phyloP scores from a whole-genome alignment of 2,113 vertebrate genomes.

The Mustela lutreola region DNA sequence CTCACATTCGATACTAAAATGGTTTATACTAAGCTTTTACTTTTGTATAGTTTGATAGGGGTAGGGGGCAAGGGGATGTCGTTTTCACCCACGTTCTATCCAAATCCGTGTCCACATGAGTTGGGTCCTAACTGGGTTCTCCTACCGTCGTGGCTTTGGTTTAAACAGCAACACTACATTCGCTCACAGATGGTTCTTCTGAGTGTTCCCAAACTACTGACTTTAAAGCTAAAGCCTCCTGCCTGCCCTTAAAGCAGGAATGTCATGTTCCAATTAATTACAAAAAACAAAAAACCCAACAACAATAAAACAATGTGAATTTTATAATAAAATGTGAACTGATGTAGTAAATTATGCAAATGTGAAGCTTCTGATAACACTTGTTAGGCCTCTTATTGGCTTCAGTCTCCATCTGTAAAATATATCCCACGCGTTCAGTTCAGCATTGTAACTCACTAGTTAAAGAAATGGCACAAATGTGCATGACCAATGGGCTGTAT shows the following conservation, averaged over 20 bases:
- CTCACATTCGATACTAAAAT: slow-evolving; percentile 71
- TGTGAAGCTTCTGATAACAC: slow-evolving; percentile 96
- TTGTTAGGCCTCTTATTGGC: slow-evolving; percentile 92
- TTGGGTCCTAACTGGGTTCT: slow-evolving; percentile 66
- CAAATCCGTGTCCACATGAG: slow-evolving; percentile 9
- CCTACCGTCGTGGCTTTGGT: background rate
- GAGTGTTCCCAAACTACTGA: slow-evolving; percentile 72
- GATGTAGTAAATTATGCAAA: slow-evolving; percentile 94
- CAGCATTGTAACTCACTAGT: slow-evolving; percentile 92
- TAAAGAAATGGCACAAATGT: slow-evolving; percentile 93
- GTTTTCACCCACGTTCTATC: slow-evolving; percentile 47
- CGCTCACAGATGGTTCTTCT: slow-evolving; percentile 24
- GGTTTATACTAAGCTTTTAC: slow-evolving; percentile 77
- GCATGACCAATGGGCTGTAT: slow-evolving; percentile 95
- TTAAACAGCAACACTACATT: slow-evolving; percentile 78
- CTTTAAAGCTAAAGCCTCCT: slow-evolving; percentile 51
- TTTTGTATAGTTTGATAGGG: slow-evolving; percentile 63
- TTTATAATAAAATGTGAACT: slow-evolving; percentile 92
- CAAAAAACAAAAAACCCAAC: slow-evolving; percentile 56
- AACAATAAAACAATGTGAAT: slow-evolving; percentile 91
- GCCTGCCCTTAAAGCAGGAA: slow-evolving; percentile 69
- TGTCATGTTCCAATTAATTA: slow-evolving; percentile 88
- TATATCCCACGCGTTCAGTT: slow-evolving; percentile 93
- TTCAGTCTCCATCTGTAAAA: slow-evolving; percentile 94
- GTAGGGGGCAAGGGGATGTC: background rate